A percentile compares a stretch with the other conserved stretches of the same genome.
phyloP scores from a whole-genome alignment of 2,888 invertebrate genomes.

The Diarsia mendica region DNA sequence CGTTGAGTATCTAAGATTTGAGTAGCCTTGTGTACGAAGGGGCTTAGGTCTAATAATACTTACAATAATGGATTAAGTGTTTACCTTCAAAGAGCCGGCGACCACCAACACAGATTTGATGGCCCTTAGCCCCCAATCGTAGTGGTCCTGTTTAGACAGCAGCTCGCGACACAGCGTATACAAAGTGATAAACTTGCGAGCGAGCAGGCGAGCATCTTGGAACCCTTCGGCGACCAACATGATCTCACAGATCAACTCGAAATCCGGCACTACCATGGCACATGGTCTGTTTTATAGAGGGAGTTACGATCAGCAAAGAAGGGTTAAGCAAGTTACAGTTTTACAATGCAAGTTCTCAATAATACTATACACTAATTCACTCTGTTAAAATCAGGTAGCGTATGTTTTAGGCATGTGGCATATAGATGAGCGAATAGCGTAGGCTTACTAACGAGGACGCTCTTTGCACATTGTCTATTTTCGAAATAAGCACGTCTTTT shows the following conservation, averaged over 20 bases:
- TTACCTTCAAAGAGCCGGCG: conserved; percentile 96
- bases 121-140: conserved; percentile 98
- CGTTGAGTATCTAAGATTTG: too few species aligned
- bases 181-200: conserved; percentile 98
- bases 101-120: conserved; percentile 99
- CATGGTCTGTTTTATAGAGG: conserved; percentile 93
- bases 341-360: background rate
- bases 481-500: background rate
- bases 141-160: conserved; percentile 98
- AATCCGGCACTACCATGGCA: conserved; percentile 99
- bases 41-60: too few species aligned
- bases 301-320: background rate
- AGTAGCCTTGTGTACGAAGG: too few species aligned
- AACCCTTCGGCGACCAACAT: conserved; percentile 99
- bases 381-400: background rate
- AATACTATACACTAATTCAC: background rate
- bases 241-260: conserved; percentile 98
- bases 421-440: background rate
- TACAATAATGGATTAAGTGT: too few species aligned
- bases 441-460: background rate
- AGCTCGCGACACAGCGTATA: conserved; percentile 97
- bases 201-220: conserved; percentile 96
- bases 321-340: too few species aligned
- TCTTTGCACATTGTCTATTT: background rate
- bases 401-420: background rate